Percentiles rank a stretch among this genome's conserved stretches.
Evolutionary conservation across 2,888 invertebrate genomes (phyloP).

Genomic region (Drosophila stalkeri): DNA sequence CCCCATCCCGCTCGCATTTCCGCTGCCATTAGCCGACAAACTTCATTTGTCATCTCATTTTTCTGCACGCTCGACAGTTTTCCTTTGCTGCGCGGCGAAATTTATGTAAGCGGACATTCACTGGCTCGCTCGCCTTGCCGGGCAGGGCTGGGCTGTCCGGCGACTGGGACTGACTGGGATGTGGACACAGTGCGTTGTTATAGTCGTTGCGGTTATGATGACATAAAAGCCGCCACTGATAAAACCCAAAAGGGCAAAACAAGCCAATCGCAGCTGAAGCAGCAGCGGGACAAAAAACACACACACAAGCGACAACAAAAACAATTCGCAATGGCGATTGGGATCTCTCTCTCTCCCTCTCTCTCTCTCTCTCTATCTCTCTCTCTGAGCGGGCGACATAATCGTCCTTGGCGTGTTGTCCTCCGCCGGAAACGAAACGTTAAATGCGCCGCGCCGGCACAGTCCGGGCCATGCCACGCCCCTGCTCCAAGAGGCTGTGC

Average conservation of each 20-base stretch:
- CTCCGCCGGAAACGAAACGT: slow-evolving; percentile 73
- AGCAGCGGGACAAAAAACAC: slow-evolving; percentile 13
- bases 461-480: slow-evolving; percentile 21
- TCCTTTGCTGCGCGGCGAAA: slow-evolving; percentile 67
- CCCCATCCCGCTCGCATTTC: slow-evolving; percentile 65
- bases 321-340: slow-evolving; percentile 68
- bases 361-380: too few species aligned
- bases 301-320: slow-evolving; percentile 38
- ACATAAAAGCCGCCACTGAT: slow-evolving; percentile 76
- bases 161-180: slow-evolving; percentile 24
- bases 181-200: slow-evolving; percentile 44
- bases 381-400: slow-evolving; percentile 45
- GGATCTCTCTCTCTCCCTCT: slow-evolving; percentile 54
- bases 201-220: slow-evolving; percentile 72
- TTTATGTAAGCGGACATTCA: slow-evolving; percentile 79
- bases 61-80: slow-evolving; percentile 79
- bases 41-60: slow-evolving; percentile 81
- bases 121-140: slow-evolving; percentile 55
- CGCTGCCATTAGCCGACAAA: slow-evolving; percentile 79
- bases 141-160: slow-evolving; percentile 50
- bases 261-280: slow-evolving; percentile 53
- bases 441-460: slow-evolving; percentile 67
- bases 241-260: slow-evolving; percentile 67
- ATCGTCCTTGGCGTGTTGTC: slow-evolving; percentile 47
- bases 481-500: neutral